phyloP scores from a whole-genome alignment of 2,888 invertebrate genomes.

The Apotomis turbidana region DNA sequence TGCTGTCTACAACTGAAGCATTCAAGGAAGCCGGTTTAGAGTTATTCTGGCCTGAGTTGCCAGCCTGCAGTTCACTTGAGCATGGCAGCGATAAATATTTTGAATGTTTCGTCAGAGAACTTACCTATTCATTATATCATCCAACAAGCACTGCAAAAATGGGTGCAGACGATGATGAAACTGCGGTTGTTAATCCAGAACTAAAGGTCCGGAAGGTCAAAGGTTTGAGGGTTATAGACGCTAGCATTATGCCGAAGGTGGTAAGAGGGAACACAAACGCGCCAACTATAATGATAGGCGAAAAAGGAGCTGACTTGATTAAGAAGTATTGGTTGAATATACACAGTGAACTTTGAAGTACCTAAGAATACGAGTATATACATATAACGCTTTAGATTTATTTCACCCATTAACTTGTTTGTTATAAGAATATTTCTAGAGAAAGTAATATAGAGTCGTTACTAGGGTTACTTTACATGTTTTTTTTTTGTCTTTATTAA shows the following conservation, averaged over 20 bases:
- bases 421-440: too few species aligned
- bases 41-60: conserved; percentile 61
- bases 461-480: too few species aligned
- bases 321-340: conserved; percentile 78
- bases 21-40: conserved; percentile 59
- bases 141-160: conserved; percentile 87
- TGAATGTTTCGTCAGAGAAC: conserved; percentile 59
- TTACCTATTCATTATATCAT: conserved; percentile 85
- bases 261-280: conserved; percentile 86
- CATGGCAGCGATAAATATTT: conserved; percentile 57
- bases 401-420: too few species aligned
- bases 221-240: conserved; percentile 85
- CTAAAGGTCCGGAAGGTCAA: conserved; percentile 80
- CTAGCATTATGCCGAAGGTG: conserved; percentile 86
- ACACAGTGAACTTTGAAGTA: conserved; percentile 58
- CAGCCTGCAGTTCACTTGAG: conserved; percentile 58
- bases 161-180: conserved; percentile 77
- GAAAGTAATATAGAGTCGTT: too few species aligned
- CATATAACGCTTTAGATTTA: too few species aligned
- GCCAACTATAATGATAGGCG: conserved; percentile 86
- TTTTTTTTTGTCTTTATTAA: too few species aligned
- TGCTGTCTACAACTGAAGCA: conserved; percentile 57
- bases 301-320: conserved; percentile 86
- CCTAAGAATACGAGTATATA: neutral
- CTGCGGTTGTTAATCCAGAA: conserved; percentile 83